Conservation (phyloP, 2,797 vertebrate species). For the Helicolenus hilgendorfi region DNA sequence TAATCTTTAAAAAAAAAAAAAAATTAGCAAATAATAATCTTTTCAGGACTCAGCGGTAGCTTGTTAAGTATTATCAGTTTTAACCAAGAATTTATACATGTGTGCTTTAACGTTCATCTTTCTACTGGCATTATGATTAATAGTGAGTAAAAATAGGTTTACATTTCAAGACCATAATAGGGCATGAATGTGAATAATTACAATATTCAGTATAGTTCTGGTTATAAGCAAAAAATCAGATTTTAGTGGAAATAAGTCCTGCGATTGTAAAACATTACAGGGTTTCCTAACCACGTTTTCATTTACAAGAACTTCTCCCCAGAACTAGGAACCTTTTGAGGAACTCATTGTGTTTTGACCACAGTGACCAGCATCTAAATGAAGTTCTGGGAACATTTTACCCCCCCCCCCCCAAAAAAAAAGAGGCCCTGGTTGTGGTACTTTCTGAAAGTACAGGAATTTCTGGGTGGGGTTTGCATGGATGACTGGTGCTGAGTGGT, state of each 20-base stretch:
- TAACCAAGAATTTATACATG: neutral
- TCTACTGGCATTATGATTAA: neutral
- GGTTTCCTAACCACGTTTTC: too few species aligned
- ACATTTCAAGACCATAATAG: neutral
- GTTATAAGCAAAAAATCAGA: neutral
- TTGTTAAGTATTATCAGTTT: neutral
- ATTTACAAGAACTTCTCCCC: too few species aligned
- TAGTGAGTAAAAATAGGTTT: too few species aligned
- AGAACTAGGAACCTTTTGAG: too few species aligned
- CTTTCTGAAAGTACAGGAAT: too few species aligned
- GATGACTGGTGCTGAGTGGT: too few species aligned
- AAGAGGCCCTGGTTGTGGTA: too few species aligned
- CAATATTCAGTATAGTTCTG: neutral
- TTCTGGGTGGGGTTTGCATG: neutral
- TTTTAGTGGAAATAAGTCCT: neutral
- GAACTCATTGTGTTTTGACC: too few species aligned
- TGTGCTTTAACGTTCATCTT: neutral
- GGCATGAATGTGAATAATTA: neutral
- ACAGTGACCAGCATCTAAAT: too few species aligned
- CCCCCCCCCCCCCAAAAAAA: too few species aligned
- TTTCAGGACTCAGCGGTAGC: neutral
- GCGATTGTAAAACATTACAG: neutral
- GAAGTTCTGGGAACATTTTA: too few species aligned
- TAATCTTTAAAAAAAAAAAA: too few species aligned
- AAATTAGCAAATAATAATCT: neutral